Percentiles rank a stretch among this genome's conserved stretches.
phyloP scores from a whole-genome alignment of 2,797 vertebrate genomes.

The Pipistrellus kuhlii region DNA sequence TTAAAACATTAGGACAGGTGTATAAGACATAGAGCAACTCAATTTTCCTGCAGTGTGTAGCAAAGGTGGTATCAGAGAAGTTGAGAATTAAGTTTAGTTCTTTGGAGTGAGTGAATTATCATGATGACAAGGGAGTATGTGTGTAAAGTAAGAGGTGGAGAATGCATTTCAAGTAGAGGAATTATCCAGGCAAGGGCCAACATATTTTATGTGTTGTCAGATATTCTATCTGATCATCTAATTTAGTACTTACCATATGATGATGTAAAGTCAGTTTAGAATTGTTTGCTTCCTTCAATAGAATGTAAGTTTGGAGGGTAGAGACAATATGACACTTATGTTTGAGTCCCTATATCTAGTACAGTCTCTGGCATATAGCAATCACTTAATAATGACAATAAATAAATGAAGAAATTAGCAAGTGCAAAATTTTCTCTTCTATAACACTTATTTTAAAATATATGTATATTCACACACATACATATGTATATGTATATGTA shows the following conservation, averaged over 20 bases:
- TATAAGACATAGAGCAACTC: neutral
- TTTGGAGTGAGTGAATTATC: neutral
- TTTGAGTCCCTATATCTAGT: neutral
- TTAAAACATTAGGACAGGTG: neutral
- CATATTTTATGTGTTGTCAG: neutral
- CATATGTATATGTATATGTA: neutral
- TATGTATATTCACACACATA: neutral
- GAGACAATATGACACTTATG: neutral
- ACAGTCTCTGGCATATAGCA: neutral
- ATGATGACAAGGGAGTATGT: neutral
- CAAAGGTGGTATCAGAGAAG: neutral
- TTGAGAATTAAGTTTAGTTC: neutral
- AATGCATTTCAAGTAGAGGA: neutral
- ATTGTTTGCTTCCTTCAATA: neutral
- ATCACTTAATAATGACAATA: neutral
- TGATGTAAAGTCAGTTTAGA: neutral
- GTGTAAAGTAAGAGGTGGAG: neutral
- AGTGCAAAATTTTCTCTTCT: neutral
- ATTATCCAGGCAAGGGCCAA: neutral
- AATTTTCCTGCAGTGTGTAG: neutral
- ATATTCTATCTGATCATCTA: neutral
- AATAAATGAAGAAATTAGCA: conserved; percentile 17
- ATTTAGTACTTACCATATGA: neutral
- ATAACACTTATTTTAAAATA: neutral
- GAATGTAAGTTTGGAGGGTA: neutral